phyloP scores from a whole-genome alignment of 2,113 vertebrate genomes.

The Phrynosoma blainvillii region DNA sequence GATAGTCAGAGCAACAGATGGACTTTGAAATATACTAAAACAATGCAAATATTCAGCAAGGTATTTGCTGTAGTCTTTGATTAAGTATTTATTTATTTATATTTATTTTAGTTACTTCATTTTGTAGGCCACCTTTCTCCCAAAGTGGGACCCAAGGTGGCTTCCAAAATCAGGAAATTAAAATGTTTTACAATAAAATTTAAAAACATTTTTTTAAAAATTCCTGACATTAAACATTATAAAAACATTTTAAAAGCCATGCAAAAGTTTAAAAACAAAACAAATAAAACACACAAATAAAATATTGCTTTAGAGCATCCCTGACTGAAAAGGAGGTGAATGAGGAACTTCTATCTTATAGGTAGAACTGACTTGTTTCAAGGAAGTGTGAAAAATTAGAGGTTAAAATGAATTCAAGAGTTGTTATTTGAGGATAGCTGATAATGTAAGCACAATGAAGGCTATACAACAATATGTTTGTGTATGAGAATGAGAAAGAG shows the following conservation, averaged over 20 bases:
- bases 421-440: not conserved
- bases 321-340: not conserved
- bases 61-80: not conserved
- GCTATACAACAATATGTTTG: not conserved
- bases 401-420: not conserved
- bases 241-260: too few relatives aligned
- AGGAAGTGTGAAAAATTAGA: not conserved
- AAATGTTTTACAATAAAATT: too few relatives aligned
- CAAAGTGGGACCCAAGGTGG: too few relatives aligned
- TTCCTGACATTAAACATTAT: too few relatives aligned
- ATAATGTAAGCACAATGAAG: not conserved
- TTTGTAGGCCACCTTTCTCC: too few relatives aligned
- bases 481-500: not conserved
- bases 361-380: not conserved
- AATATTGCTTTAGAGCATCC: not conserved
- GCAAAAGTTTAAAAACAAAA: too few relatives aligned
- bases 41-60: not conserved
- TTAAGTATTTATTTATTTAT: not conserved
- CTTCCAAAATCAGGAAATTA: too few relatives aligned
- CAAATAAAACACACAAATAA: too few relatives aligned
- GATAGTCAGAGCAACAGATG: not conserved
- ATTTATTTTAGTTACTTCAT: too few relatives aligned
- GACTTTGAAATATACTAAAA: not conserved
- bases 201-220: too few relatives aligned
- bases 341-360: not conserved